phyloP scores from a whole-genome alignment of 1,140 invertebrate genomes.

The Sycophaga agraensis region DNA sequence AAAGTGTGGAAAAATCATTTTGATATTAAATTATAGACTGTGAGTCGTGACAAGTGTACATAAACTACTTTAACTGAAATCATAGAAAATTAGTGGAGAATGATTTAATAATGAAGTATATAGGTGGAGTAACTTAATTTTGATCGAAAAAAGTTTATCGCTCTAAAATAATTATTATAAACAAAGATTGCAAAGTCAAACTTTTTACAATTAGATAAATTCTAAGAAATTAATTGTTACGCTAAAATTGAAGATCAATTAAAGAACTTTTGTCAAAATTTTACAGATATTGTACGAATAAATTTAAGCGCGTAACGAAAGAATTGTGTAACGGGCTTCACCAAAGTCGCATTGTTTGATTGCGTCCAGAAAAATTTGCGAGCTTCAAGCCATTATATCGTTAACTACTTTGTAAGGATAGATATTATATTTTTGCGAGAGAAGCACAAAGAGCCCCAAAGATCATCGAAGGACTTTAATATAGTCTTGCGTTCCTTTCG shows the following conservation, averaged over 20 bases:
- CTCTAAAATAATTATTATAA: not conserved
- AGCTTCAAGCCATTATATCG: slow-evolving; percentile 36
- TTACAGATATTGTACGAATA: not conserved
- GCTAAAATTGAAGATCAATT: too few relatives aligned
- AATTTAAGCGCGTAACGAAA: not conserved
- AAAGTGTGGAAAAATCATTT: not conserved
- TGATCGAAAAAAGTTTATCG: not conserved
- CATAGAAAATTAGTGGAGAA: not conserved
- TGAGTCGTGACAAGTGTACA: not conserved
- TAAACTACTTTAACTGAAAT: not conserved
- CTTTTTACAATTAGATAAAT: too few relatives aligned
- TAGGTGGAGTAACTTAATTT: not conserved
- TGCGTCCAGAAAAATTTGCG: slow-evolving; percentile 12
- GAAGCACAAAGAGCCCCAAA: slow-evolving; percentile 27
- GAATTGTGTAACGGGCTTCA: not conserved
- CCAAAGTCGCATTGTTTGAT: not conserved
- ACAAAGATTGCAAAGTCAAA: not conserved
- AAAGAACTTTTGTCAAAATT: not conserved
- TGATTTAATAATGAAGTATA: not conserved
- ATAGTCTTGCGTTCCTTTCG: slow-evolving; percentile 42
- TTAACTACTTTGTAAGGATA: slow-evolving; percentile 54
- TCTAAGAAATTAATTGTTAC: too few relatives aligned
- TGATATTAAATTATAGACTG: not conserved
- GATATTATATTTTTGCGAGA: slow-evolving; percentile 26
- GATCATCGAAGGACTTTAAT: slow-evolving; percentile 22